Percentiles rank a stretch among this genome's conserved stretches.
These are phyloP conservation scores for Tryphoninae sp. DNA, from an alignment of 2,888 invertebrate genomes.

Conservation along the genomic window DNA sequence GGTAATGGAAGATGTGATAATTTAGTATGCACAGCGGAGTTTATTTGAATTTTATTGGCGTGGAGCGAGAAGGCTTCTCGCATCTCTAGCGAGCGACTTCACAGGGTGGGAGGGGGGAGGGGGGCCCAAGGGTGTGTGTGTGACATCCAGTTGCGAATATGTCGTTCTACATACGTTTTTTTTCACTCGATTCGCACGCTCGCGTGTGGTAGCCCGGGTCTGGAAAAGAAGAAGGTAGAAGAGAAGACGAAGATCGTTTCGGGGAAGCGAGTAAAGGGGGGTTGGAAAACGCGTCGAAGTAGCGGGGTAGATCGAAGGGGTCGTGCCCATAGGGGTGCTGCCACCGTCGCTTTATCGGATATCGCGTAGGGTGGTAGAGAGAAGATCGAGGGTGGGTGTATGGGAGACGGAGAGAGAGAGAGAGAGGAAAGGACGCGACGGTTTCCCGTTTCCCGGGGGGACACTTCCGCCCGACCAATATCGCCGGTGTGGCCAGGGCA, in stretches of 20 bases:
- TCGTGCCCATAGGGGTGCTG: constrained; percentile 62
- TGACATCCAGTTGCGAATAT: constrained; percentile 35
- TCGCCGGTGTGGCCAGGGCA: constrained; percentile 67
- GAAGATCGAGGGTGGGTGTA: constrained; percentile 4
- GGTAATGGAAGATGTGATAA: constrained; percentile 81
- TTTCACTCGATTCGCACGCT: constrained; percentile 33
- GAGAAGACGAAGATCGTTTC: constrained; percentile 18
- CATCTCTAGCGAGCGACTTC: not conserved
- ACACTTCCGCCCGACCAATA: constrained; percentile 81
- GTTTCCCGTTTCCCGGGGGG: constrained; percentile 80
- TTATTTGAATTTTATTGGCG: constrained; percentile 82
- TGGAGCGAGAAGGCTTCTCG: constrained; percentile 62
- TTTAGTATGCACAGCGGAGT: constrained; percentile 81
- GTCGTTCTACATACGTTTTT: constrained; percentile 20
- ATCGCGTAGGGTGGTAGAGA: constrained; percentile 37
- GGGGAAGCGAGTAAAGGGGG: constrained; percentile 24
- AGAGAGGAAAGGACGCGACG: constrained; percentile 60
- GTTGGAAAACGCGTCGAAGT: constrained; percentile 17
- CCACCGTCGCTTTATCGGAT: constrained; percentile 77
- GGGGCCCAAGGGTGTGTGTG: not conserved
- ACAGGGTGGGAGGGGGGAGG: not conserved
- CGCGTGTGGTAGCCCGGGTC: constrained; percentile 43
- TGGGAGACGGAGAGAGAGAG: constrained; percentile 25
- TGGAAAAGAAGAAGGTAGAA: constrained; percentile 17
- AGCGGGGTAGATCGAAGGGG: constrained; percentile 46